phyloP scores from a whole-genome alignment of 2,888 invertebrate species.

The Stramonita haemastoma region DNA sequence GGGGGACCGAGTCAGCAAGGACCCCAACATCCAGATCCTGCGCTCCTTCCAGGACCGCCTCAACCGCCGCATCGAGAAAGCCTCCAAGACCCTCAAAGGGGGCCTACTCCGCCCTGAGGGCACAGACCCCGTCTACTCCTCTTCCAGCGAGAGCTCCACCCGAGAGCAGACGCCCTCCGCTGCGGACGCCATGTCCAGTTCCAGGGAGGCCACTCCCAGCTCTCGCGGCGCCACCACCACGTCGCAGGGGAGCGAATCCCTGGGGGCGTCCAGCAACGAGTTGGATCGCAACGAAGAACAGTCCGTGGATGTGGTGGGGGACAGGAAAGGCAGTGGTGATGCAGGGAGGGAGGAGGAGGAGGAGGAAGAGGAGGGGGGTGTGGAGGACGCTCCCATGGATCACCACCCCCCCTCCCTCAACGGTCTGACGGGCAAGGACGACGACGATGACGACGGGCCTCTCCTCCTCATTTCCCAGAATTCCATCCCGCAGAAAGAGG shows the following conservation, averaged over 20 bases:
- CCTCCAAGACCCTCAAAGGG: conserved; percentile 38
- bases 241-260: conserved; percentile 32
- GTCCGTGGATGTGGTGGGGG: background rate
- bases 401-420: background rate
- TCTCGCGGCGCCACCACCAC: conserved; percentile 10
- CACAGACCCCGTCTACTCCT: conserved; percentile 36
- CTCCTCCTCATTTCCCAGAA: background rate
- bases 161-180: conserved; percentile 41
- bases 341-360: background rate
- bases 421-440: background rate
- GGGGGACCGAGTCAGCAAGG: conserved; percentile 7
- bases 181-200: conserved; percentile 27
- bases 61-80: conserved; percentile 41
- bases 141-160: conserved; percentile 38
- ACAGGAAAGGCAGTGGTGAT: background rate
- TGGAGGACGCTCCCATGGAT: background rate
- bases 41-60: conserved; percentile 42
- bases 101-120: conserved; percentile 40
- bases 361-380: background rate
- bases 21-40: conserved; percentile 41
- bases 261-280: conserved; percentile 31
- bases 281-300: background rate
- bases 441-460: no score
- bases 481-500: conserved; percentile 8
- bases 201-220: conserved; percentile 38